Evolutionary conservation across 2,888 invertebrate species (phyloP).

Genomic region (Trachelus iudaicus): DNA sequence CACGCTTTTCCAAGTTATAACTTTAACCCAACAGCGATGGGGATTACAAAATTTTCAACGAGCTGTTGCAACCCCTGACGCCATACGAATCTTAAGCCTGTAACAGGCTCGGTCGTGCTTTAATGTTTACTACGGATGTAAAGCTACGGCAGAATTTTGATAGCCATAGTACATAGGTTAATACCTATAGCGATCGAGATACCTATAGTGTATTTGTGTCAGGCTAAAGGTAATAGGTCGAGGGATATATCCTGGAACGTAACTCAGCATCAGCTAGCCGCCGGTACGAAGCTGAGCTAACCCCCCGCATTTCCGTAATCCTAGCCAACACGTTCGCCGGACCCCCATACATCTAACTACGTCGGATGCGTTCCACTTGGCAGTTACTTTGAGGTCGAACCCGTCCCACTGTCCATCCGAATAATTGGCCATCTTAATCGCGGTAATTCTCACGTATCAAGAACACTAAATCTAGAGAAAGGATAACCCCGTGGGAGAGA

Average conservation of each 20-base stretch:
- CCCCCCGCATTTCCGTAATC: constrained; percentile 57
- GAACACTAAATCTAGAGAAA: not conserved
- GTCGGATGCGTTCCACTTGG: constrained; percentile 52
- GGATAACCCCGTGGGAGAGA: not conserved
- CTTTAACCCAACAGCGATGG: not conserved
- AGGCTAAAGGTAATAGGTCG: constrained; percentile 53
- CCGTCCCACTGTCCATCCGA: constrained; percentile 41
- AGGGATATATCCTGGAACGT: constrained; percentile 61
- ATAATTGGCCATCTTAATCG: constrained; percentile 52
- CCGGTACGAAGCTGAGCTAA: constrained; percentile 38
- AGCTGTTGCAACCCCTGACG: not conserved
- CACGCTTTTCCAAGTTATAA: not conserved
- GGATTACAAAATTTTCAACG: not conserved
- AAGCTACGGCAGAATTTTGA: not conserved
- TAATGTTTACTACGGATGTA: not conserved
- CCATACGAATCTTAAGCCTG: not conserved
- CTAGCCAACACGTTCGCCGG: constrained; percentile 48
- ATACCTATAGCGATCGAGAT: not conserved
- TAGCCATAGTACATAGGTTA: not conserved
- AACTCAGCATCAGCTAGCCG: constrained; percentile 62
- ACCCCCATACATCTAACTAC: constrained; percentile 22
- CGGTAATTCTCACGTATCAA: constrained; percentile 39
- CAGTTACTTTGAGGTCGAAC: constrained; percentile 57
- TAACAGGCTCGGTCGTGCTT: not conserved
- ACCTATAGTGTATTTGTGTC: constrained; percentile 45